phyloP scores from a whole-genome alignment of 2,888 invertebrate species.

The Yponomeuta evonymella region DNA sequence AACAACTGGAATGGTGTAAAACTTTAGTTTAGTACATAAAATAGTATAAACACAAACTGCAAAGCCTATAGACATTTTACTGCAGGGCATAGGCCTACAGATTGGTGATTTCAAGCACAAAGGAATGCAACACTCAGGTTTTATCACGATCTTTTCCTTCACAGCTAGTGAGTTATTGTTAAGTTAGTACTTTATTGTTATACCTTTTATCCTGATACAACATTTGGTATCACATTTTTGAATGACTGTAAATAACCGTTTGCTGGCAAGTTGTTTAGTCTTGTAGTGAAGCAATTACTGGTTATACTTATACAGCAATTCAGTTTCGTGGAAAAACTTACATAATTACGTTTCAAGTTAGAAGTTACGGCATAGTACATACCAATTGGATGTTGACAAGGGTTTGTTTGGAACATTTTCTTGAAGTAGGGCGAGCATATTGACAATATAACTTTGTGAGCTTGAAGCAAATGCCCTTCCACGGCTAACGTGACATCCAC shows the following conservation, averaged over 20 bases:
- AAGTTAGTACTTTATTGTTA: no score
- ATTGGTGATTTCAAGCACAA: no score
- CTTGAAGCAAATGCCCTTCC: slow-evolving; percentile 80
- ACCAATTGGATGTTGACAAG: slow-evolving; percentile 81
- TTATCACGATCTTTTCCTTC: no score
- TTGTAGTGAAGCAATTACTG: not conserved
- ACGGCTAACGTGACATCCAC: slow-evolving; percentile 79
- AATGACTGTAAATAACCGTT: no score
- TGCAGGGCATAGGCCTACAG: no score
- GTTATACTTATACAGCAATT: not conserved
- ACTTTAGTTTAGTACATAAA: no score
- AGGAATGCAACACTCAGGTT: no score
- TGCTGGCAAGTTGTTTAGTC: not conserved
- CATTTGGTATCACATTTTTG: no score
- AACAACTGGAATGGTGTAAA: slow-evolving; percentile 69
- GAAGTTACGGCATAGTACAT: slow-evolving; percentile 27
- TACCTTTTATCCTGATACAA: no score
- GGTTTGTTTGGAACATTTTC: slow-evolving; percentile 80
- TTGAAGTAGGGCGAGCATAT: slow-evolving; percentile 84
- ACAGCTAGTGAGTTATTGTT: no score
- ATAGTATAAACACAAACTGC: no score
- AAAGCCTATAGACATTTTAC: no score
- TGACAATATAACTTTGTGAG: slow-evolving; percentile 82
- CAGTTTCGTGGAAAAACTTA: slow-evolving; percentile 9
- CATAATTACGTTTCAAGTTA: slow-evolving; percentile 17